Conservation (phyloP, 2,113 vertebrate species). For the Columbina picui region DNA sequence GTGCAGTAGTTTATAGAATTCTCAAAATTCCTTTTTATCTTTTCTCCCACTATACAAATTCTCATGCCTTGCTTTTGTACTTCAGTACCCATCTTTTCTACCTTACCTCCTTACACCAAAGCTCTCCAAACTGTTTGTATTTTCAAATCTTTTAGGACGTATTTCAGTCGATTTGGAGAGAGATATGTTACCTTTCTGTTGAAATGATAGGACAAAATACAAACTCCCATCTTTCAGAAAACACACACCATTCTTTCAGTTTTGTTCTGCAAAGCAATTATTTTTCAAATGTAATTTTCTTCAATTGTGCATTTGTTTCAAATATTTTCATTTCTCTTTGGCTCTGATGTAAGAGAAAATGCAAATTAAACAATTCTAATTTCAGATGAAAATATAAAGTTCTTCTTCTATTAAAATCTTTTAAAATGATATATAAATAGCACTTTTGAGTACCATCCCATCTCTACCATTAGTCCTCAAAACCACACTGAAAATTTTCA, state of each 20-base stretch:
- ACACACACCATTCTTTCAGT: neutral
- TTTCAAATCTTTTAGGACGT: neutral
- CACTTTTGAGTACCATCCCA: neutral
- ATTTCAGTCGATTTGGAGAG: neutral
- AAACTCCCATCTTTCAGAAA: neutral
- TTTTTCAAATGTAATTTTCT: neutral
- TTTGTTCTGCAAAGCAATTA: neutral
- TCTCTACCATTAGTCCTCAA: neutral
- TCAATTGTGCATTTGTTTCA: neutral
- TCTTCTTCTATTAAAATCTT: neutral
- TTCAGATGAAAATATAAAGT: neutral
- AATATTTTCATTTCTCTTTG: neutral
- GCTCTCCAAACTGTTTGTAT: neutral
- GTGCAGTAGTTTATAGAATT: neutral
- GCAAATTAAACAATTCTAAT: neutral
- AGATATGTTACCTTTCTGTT: accelerated
- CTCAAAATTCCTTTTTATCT: neutral
- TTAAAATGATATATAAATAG: neutral
- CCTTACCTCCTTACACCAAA: neutral
- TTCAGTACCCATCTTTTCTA: neutral
- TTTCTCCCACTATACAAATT: neutral
- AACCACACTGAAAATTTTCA: neutral
- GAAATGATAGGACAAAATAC: neutral
- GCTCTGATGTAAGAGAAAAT: neutral
- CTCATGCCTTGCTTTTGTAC: neutral